These are phyloP conservation scores for Sinocyclocheilus maitianheensis DNA, from an alignment of 2,113 vertebrate genomes.

Conservation along the genomic window DNA sequence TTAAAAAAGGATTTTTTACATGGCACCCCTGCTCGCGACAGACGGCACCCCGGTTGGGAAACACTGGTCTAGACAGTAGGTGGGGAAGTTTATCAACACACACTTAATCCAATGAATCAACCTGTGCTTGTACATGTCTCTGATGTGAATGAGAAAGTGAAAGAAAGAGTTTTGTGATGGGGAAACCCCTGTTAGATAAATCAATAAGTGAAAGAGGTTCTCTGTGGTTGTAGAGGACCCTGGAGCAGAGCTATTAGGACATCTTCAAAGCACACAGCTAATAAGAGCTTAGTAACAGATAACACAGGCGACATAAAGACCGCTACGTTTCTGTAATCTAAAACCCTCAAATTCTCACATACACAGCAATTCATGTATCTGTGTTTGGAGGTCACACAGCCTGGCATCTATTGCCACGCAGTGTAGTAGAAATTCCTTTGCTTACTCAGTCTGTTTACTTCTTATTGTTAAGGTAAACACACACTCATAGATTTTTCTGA, in stretches of 20 bases:
- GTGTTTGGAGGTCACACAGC: constrained; percentile 46
- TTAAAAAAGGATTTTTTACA: too few relatives aligned
- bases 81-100: constrained; percentile 33
- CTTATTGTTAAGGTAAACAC: constrained; percentile 39
- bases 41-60: too few relatives aligned
- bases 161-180: background rate
- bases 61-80: background rate
- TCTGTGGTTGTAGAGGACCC: background rate
- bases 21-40: too few relatives aligned
- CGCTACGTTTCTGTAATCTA: constrained; percentile 53
- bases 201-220: constrained; percentile 17
- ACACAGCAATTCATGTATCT: constrained; percentile 37
- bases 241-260: constrained; percentile 42
- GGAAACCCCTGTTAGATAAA: constrained; percentile 49
- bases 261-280: constrained; percentile 41
- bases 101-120: constrained; percentile 41
- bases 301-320: constrained; percentile 43
- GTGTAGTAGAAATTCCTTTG: constrained; percentile 10
- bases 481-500: background rate
- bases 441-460: constrained; percentile 24
- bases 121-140: background rate
- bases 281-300: constrained; percentile 46
- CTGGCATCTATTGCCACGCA: constrained; percentile 49
- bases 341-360: constrained; percentile 37
- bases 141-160: constrained; percentile 5